Evolutionary conservation across 2,888 invertebrate species (phyloP).

Genomic region (Lydus trimaculatus): DNA sequence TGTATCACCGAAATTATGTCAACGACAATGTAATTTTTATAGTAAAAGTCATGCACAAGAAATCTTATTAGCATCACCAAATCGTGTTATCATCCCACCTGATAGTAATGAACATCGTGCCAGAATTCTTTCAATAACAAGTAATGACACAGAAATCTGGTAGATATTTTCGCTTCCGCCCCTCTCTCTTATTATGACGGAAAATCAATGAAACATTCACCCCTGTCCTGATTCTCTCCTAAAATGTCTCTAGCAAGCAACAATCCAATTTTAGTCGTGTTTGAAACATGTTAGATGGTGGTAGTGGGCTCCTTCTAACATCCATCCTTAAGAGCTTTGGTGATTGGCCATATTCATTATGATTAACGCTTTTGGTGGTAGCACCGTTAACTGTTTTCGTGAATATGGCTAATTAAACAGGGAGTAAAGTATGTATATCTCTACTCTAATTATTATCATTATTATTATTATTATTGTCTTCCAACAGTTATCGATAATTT

Average conservation of each 20-base stretch:
- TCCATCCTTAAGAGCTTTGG: slow-evolving; percentile 45
- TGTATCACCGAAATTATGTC: slow-evolving; percentile 66
- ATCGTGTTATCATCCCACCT: slow-evolving; percentile 69
- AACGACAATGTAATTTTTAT: slow-evolving; percentile 55
- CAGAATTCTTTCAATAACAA: slow-evolving; percentile 69
- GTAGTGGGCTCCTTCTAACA: slow-evolving; percentile 46
- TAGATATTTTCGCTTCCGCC: slow-evolving; percentile 54
- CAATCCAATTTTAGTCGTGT: slow-evolving; percentile 20
- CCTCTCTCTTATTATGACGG: not conserved
- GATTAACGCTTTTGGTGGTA: slow-evolving; percentile 49
- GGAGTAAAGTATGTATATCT: slow-evolving; percentile 30
- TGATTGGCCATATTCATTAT: slow-evolving; percentile 55
- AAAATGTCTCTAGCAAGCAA: not conserved
- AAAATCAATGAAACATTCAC: slow-evolving; percentile 50
- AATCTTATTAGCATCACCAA: slow-evolving; percentile 63
- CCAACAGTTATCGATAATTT: not conserved
- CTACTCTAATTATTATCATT: no score
- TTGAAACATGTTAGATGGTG: slow-evolving; percentile 48
- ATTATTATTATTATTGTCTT: no score
- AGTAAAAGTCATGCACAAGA: slow-evolving; percentile 58
- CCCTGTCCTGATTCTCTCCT: slow-evolving; percentile 26
- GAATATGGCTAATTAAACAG: slow-evolving; percentile 51
- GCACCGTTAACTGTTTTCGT: slow-evolving; percentile 41
- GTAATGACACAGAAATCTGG: slow-evolving; percentile 80
- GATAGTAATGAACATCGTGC: slow-evolving; percentile 70